Conservation (phyloP, 2,797 vertebrate genomes). For the Microchirus variegatus region DNA sequence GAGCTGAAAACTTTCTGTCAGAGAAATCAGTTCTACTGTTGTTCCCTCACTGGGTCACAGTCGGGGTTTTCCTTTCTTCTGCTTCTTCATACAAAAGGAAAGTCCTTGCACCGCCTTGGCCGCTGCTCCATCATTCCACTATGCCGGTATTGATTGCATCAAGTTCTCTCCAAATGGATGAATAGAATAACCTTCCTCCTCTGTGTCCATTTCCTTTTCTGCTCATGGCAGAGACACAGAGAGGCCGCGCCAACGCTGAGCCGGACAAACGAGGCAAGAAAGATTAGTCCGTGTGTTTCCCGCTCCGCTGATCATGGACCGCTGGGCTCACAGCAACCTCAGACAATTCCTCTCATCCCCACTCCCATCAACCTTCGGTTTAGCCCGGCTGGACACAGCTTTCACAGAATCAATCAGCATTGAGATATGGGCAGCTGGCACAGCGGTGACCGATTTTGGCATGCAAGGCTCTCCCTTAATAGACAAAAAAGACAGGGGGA, state of each 20-base stretch:
- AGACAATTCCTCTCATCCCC: slow-evolving; percentile 58
- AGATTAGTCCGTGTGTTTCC: slow-evolving; percentile 36
- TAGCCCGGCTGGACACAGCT: slow-evolving; percentile 47
- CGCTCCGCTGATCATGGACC: slow-evolving; percentile 63
- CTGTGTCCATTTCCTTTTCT: slow-evolving; percentile 52
- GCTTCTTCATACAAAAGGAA: slow-evolving; percentile 34
- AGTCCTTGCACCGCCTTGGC: slow-evolving; percentile 36
- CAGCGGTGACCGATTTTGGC: slow-evolving; percentile 67
- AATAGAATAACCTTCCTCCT: slow-evolving; percentile 56
- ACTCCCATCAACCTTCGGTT: slow-evolving; percentile 58
- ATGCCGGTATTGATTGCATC: slow-evolving; percentile 67
- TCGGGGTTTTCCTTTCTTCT: slow-evolving; percentile 48
- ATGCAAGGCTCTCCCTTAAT: slow-evolving; percentile 74
- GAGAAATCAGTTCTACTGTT: slow-evolving; percentile 60
- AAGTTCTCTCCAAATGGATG: slow-evolving; percentile 50
- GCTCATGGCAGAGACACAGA: slow-evolving; percentile 36
- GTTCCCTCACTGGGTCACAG: slow-evolving; percentile 52
- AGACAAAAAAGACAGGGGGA: slow-evolving; percentile 75
- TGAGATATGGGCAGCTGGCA: slow-evolving; percentile 72
- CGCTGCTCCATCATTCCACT: slow-evolving; percentile 43
- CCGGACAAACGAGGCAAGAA: slow-evolving; percentile 25
- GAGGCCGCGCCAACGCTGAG: slow-evolving; percentile 12
- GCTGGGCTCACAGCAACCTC: slow-evolving; percentile 50
- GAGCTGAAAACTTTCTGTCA: slow-evolving; percentile 32
- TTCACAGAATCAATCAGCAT: slow-evolving; percentile 72